phyloP scores from a whole-genome alignment of 2,797 vertebrate genomes.

The Pitangus sulphuratus region DNA sequence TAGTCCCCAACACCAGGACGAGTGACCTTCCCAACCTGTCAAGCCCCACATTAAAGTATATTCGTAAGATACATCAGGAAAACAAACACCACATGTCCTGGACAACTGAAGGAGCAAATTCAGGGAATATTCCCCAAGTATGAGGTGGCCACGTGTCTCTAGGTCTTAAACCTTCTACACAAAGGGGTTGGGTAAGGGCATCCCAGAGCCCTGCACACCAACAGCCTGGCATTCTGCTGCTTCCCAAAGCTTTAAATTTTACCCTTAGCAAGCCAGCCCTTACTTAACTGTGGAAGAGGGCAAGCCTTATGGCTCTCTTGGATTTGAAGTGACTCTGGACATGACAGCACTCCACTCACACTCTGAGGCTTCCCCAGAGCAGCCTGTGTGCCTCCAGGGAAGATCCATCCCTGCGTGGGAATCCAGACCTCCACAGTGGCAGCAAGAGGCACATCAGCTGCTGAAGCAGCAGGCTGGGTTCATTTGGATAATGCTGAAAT shows the following conservation, averaged over 20 bases:
- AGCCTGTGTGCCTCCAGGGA: background rate
- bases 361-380: background rate
- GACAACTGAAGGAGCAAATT: background rate
- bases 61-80: background rate
- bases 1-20: background rate
- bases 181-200: background rate
- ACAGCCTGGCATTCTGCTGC: background rate
- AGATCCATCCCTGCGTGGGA: accelerated
- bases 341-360: background rate
- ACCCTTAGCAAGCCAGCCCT: background rate
- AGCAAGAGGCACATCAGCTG: background rate
- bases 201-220: background rate
- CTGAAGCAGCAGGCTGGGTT: background rate
- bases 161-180: background rate
- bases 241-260: background rate
- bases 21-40: background rate
- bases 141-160: accelerated
- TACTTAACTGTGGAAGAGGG: accelerated
- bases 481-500: background rate
- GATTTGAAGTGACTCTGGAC: background rate
- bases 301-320: background rate
- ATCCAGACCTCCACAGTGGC: background rate
- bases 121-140: background rate
- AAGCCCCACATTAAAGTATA: accelerated
- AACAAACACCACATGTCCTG: background rate